These are phyloP conservation scores for Hylomyscus alleni DNA, from an alignment of 2,797 vertebrate genomes.

Conservation along the genomic window DNA sequence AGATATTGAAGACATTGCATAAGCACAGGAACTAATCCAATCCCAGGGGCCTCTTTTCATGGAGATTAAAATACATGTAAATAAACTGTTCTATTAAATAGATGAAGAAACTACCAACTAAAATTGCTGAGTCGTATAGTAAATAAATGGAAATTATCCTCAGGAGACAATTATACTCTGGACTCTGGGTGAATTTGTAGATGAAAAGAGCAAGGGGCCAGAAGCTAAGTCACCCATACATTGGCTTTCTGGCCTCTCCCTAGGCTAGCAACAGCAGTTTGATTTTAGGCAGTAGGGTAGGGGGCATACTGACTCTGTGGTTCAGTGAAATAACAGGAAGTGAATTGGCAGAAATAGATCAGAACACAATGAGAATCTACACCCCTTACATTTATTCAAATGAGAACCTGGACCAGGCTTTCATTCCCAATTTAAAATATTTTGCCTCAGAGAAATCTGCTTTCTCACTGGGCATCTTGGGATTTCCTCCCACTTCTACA, in stretches of 20 bases:
- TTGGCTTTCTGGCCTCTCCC: background rate
- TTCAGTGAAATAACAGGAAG: background rate
- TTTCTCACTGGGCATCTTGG: background rate
- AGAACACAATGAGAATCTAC: background rate
- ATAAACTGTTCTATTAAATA: conserved; percentile 12
- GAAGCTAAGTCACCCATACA: background rate
- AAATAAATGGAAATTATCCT: conserved; percentile 20
- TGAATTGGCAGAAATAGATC: background rate
- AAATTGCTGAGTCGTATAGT: conserved; percentile 72
- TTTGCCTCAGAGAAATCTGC: background rate
- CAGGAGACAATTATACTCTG: background rate
- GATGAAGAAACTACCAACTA: conserved; percentile 57
- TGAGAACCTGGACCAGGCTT: background rate
- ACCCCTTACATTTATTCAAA: background rate
- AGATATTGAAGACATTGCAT: conserved; percentile 43
- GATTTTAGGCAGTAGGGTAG: background rate
- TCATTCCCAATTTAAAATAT: background rate
- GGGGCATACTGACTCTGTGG: background rate
- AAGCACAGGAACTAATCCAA: background rate
- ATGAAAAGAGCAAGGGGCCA: background rate
- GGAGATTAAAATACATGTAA: background rate
- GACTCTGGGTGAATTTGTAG: background rate
- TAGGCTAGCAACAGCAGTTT: background rate
- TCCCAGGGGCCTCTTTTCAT: conserved; percentile 46
- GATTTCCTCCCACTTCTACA: background rate